Evolutionary conservation across 2,888 invertebrate genomes (phyloP).

Genomic region (Plebejus melissa): DNA sequence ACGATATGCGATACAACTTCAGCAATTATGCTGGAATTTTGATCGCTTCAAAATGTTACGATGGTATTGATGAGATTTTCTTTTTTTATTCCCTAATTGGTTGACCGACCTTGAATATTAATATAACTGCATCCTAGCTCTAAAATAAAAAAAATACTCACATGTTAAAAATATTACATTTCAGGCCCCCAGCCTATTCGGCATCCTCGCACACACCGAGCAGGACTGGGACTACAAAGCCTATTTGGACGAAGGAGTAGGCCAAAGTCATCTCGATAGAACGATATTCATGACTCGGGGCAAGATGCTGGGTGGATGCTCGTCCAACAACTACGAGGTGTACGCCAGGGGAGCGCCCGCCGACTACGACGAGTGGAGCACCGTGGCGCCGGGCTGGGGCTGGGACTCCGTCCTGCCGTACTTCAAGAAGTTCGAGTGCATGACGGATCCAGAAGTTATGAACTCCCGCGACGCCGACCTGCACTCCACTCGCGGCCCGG

Average conservation of each 20-base stretch:
- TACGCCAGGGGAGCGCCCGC: slow-evolving; percentile 45
- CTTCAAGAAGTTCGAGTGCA: slow-evolving; percentile 47
- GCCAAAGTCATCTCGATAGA: slow-evolving; percentile 40
- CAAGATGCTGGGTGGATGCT: slow-evolving; percentile 47
- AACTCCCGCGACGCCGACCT: slow-evolving; percentile 36
- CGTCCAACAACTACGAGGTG: slow-evolving; percentile 45
- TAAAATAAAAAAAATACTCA: too few species aligned
- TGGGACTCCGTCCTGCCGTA: slow-evolving; percentile 45
- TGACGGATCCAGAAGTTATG: slow-evolving; percentile 43
- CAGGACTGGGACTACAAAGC: slow-evolving; percentile 46
- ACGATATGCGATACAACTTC: too few species aligned
- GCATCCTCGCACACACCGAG: slow-evolving; percentile 40
- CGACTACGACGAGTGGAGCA: slow-evolving; percentile 46
- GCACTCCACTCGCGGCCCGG: slow-evolving; percentile 46
- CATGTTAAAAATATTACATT: background rate
- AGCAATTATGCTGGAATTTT: background rate
- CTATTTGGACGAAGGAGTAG: slow-evolving; percentile 41
- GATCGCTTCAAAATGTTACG: background rate
- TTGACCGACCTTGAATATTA: too few species aligned
- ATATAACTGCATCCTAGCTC: too few species aligned
- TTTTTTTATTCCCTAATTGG: too few species aligned
- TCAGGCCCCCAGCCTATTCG: slow-evolving; percentile 45
- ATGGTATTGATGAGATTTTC: too few species aligned
- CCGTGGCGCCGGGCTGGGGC: slow-evolving; percentile 45
- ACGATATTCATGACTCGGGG: slow-evolving; percentile 42